A percentile compares a stretch with the other conserved stretches of the same genome.
These are phyloP conservation scores for Ctenopoma kingsleyae DNA, from an alignment of 2,797 vertebrate species.

Conservation along the genomic window DNA sequence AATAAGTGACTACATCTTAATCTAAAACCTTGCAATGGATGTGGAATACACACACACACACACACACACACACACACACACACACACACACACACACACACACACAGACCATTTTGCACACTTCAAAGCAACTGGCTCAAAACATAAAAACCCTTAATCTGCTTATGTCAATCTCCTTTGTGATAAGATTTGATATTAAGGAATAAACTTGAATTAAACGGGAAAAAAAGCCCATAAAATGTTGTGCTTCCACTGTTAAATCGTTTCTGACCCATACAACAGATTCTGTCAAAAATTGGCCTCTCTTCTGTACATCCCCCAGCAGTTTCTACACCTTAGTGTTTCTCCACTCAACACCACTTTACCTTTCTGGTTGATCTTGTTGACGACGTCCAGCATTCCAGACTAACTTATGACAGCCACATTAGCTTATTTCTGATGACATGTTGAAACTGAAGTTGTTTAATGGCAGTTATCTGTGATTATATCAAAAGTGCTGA, in stretches of 20 bases:
- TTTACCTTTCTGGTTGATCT: constrained; percentile 5
- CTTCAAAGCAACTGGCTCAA: neutral
- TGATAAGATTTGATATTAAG: no score
- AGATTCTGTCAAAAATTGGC: neutral
- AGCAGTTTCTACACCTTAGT: neutral
- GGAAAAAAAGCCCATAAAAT: neutral
- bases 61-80: no score
- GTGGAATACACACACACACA: neutral
- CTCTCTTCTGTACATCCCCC: constrained; percentile 1
- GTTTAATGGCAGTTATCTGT: neutral
- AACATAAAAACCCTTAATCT: neutral
- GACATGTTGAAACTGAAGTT: neutral
- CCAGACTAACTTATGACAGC: constrained; percentile 7
- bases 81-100: neutral
- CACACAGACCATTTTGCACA: neutral
- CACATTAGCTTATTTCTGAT: constrained; percentile 6
- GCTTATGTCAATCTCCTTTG: neutral
- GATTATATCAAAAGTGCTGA: constrained; percentile 10
- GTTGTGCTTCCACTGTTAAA: neutral
- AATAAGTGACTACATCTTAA: no score
- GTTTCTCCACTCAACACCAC: constrained; percentile 8
- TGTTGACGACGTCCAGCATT: constrained; percentile 12
- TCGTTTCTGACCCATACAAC: neutral
- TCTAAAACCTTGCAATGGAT: no score
- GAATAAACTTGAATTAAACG: neutral